Conservation (phyloP, 2,113 vertebrate species). For the Aviceda subcristata region DNA sequence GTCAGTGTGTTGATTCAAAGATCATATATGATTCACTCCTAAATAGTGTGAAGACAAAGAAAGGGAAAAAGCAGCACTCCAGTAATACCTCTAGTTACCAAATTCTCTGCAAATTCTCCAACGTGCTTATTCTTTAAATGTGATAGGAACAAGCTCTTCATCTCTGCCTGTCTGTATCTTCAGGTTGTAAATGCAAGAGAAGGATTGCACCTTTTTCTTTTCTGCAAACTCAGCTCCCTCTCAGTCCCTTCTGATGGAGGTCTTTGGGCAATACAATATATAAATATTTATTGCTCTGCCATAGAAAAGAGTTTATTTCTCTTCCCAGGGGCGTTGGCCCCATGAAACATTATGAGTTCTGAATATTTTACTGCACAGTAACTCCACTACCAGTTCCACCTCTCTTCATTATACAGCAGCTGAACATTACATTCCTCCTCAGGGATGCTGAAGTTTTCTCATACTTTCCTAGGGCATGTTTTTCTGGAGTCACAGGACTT, state of each 20-base stretch:
- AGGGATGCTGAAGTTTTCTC: not conserved
- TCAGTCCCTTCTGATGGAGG: not conserved
- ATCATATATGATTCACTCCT: not conserved
- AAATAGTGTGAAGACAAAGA: not conserved
- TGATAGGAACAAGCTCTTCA: not conserved
- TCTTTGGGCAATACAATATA: not conserved
- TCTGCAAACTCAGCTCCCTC: not conserved
- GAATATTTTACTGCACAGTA: constrained; percentile 14
- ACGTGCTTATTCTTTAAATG: not conserved
- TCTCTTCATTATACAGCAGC: constrained; percentile 6
- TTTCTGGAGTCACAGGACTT: not conserved
- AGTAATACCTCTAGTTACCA: not conserved
- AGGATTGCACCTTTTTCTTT: not conserved
- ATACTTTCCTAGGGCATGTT: not conserved
- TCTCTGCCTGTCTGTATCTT: not conserved
- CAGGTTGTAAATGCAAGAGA: not conserved
- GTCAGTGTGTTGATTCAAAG: not conserved
- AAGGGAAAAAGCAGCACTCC: not conserved
- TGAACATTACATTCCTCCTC: not conserved
- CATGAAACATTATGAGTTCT: constrained; percentile 35
- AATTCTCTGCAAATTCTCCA: not conserved
- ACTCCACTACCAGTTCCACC: not conserved
- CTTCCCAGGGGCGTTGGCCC: constrained; percentile 1
- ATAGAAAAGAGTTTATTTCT: constrained; percentile 33
- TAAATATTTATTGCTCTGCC: constrained; percentile 50